Base-by-base conservation (phyloP, 1,140 invertebrate genomes). In the Oreohelix idahoensis region DNA sequence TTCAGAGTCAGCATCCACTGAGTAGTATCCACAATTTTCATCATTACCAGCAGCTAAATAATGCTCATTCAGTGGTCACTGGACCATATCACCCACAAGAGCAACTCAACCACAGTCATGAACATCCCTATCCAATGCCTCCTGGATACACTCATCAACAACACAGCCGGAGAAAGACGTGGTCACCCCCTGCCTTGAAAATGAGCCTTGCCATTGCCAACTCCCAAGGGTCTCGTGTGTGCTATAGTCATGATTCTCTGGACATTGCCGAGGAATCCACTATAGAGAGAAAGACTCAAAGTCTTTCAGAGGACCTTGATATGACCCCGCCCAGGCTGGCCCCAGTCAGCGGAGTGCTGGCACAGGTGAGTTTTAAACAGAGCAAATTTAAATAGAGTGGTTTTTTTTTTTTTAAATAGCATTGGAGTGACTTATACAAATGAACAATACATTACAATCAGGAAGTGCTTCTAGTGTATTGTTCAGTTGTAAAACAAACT, bases 341-440 rank as follows among this genome's bases (percentile, higher is more conserved):
- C 4, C 81, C 81, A 23, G 76, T 83, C 81, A 83, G 81, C 35
- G 81, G 81, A 39, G 81, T 83, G 0, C 63, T 83, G 74, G 51
- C 80, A 20, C 71, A 75, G 49, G 80, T 82, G 49, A 66, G 63
- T 66, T 8, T 8, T 66, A n/a, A n/a, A n/a, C n/a, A n/a, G n/a
- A n/a, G n/a, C n/a, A n/a, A n/a, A n/a, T n/a, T n/a, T n/a, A n/a
- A n/a, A n/a, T n/a, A n/a, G n/a, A n/a, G n/a, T n/a, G n/a, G n/a
- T n/a, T n/a, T n/a, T n/a, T n/a, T n/a, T n/a, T n/a, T n/a, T n/a
- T n/a, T n/a, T n/a, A n/a, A n/a, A n/a, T n/a, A n/a, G n/a, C n/a
- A n/a, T n/a, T n/a, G n/a, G n/a, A n/a, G n/a, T n/a, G n/a, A n/a
- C n/a, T n/a, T n/a, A n/a, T n/a, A n/a, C n/a, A n/a, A n/a, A n/a